Evolutionary conservation across 1,140 invertebrate species (phyloP), one percentile per base, ranked within the genome.

Genomic region (Sinella curviseta): DNA sequence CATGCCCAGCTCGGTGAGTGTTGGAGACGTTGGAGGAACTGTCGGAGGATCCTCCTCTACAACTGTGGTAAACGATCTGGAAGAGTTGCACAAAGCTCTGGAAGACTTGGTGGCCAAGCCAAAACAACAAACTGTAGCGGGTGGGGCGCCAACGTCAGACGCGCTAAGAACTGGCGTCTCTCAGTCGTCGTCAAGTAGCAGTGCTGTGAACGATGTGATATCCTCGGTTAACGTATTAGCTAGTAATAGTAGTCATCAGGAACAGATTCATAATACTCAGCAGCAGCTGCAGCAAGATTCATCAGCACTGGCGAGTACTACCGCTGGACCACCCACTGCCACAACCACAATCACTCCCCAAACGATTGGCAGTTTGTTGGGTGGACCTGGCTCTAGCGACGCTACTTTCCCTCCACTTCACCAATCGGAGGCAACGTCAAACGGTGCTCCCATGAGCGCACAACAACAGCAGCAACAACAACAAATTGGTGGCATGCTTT

Each of bases 1-100:
- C n/a, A 81, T 79, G 78, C 88, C 89, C 26, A 90, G 90, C 8
- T 93, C 93, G 83, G 89, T 89, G 26, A n/a, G n/a, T n/a, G n/a
- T n/a, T n/a, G n/a, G n/a, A n/a, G 76, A 57, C 88, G 89, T 73
- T 89, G 89, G 31, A 0, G 89, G 92, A 92, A 81, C 90, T 91
- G 36, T n/a, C n/a, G 90, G 24, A 17, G 57, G 24, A n/a, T 24
- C 65, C 3, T 8, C 8, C 2, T 2, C 65, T 2, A 70, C 26
- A 30, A 70, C 65, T 12, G n/a, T n/a, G n/a, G 87, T 93, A 16
- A 87, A 89, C 14, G 90, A 91, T 48, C 90, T 92, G 36, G 93
- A 94, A 83, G 93, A 94, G 82, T 88, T 93, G 14, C 94, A 94
- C 78, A 93, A 93, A 79, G 92, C 93, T 83, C 85, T 94, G 0